Evolutionary conservation across 1,140 invertebrate species (phyloP).

Genomic region (Sarcophaga bullata): DNA sequence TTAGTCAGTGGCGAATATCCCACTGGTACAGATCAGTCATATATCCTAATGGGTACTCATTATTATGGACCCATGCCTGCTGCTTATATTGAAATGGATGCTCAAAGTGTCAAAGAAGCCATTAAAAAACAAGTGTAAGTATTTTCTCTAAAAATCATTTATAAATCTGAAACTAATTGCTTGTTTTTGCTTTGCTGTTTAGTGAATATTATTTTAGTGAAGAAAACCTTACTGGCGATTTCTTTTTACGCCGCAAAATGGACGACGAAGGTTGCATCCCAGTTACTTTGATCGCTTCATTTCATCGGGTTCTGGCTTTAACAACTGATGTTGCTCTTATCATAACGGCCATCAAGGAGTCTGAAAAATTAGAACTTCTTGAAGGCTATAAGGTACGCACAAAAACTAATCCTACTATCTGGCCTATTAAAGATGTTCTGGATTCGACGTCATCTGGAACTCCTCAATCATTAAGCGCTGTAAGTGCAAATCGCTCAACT

Average conservation of each 20-base stretch:
- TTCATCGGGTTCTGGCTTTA: constrained; percentile 90
- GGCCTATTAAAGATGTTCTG: constrained; percentile 80
- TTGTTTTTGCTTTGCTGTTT: constrained; percentile 58
- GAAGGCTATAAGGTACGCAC: constrained; percentile 85
- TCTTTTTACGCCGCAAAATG: constrained; percentile 98
- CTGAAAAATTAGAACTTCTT: constrained; percentile 84
- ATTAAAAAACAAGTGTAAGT: constrained; percentile 88
- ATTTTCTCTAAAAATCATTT: constrained; percentile 9
- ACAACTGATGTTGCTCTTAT: constrained; percentile 87
- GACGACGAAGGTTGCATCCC: constrained; percentile 92
- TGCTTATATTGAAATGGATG: constrained; percentile 69
- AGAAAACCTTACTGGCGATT: constrained; percentile 95
- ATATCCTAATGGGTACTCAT: constrained; percentile 72
- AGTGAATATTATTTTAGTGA: constrained; percentile 99
- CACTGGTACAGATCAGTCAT: constrained; percentile 64
- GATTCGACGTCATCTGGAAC: constrained; percentile 33
- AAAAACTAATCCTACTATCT: constrained; percentile 81
- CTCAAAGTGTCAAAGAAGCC: constrained; percentile 75
- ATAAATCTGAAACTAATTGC: not conserved
- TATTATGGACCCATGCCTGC: constrained; percentile 67
- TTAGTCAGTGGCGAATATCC: constrained; percentile 62
- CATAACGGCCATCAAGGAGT: constrained; percentile 82
- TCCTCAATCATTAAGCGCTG: constrained; percentile 22
- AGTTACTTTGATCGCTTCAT: constrained; percentile 92
- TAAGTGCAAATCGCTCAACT: constrained; percentile 43